These are phyloP conservation scores for Uria aalge DNA, from an alignment of 2,113 vertebrate genomes.

Conservation along the genomic window DNA sequence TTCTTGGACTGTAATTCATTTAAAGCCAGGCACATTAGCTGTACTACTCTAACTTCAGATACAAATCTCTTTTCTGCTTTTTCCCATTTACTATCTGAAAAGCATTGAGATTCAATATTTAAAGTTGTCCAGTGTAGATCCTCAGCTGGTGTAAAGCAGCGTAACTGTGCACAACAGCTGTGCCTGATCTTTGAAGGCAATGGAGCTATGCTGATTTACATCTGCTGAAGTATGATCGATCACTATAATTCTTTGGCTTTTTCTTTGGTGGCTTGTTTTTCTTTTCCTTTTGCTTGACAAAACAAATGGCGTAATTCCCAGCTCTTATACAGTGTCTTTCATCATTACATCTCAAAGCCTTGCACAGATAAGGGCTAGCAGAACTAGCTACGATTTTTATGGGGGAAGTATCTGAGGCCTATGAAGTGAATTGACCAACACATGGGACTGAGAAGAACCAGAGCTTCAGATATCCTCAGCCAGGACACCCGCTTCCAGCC, in stretches of 20 bases:
- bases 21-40: conserved; percentile 52
- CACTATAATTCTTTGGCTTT: not conserved
- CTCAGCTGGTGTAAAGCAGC: conserved; percentile 19
- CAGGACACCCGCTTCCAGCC: not conserved
- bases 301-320: conserved; percentile 16
- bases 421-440: not conserved
- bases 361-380: not conserved
- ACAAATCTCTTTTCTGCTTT: conserved; percentile 54
- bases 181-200: conserved; percentile 34
- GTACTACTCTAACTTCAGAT: conserved; percentile 27
- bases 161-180: conserved; percentile 26
- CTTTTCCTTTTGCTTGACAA: conserved; percentile 25
- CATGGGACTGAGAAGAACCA: not conserved
- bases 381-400: accelerated
- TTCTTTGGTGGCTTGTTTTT: conserved; percentile 20
- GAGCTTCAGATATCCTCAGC: not conserved
- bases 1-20: conserved; percentile 66
- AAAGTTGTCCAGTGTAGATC: conserved; percentile 10
- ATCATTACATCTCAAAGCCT: not conserved
- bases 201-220: conserved; percentile 21
- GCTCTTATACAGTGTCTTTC: not conserved
- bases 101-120: conserved; percentile 41
- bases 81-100: conserved; percentile 46
- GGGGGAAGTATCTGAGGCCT: not conserved
- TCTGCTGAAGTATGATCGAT: conserved; percentile 31